phyloP scores from a whole-genome alignment of 1,140 invertebrate species.

The Stenopsyche tienmushanensis region DNA sequence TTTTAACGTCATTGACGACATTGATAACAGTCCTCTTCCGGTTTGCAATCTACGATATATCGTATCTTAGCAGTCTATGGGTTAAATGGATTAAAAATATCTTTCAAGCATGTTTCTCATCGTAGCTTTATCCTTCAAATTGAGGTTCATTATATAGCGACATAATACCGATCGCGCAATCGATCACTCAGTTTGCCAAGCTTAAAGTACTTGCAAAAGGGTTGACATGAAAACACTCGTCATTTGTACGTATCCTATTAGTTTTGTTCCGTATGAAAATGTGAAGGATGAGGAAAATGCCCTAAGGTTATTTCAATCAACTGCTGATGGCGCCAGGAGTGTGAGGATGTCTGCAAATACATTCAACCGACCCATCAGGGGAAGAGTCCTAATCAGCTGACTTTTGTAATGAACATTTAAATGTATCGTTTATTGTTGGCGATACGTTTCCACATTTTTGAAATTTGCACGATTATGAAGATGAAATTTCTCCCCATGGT shows the following conservation, averaged over 20 bases:
- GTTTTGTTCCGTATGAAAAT: background rate
- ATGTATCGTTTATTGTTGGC: background rate
- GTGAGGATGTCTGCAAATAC: background rate
- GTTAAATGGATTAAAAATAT: background rate
- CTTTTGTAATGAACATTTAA: background rate
- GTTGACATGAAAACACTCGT: slow-evolving; percentile 7
- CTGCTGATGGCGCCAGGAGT: background rate
- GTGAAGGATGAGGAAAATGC: slow-evolving; percentile 13
- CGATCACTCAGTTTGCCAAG: slow-evolving; percentile 1
- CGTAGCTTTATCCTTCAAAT: slow-evolving; percentile 9
- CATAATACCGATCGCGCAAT: slow-evolving; percentile 17
- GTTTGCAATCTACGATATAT: too few relatives aligned
- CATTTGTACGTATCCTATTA: slow-evolving; percentile 11
- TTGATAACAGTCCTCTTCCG: too few relatives aligned
- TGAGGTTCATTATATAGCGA: slow-evolving; percentile 8
- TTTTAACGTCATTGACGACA: too few relatives aligned
- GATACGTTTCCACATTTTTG: background rate
- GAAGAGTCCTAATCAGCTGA: too few relatives aligned
- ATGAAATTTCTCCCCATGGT: too few relatives aligned
- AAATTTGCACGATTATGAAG: background rate
- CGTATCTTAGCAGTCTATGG: too few relatives aligned
- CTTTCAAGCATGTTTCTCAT: background rate
- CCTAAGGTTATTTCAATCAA: background rate
- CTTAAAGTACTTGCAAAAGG: background rate
- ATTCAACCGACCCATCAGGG: too few relatives aligned